Evolutionary conservation across 2,113 vertebrate genomes (phyloP), one percentile per base, ranked within the genome.

Genomic region (Nothobranchius furzeri): DNA sequence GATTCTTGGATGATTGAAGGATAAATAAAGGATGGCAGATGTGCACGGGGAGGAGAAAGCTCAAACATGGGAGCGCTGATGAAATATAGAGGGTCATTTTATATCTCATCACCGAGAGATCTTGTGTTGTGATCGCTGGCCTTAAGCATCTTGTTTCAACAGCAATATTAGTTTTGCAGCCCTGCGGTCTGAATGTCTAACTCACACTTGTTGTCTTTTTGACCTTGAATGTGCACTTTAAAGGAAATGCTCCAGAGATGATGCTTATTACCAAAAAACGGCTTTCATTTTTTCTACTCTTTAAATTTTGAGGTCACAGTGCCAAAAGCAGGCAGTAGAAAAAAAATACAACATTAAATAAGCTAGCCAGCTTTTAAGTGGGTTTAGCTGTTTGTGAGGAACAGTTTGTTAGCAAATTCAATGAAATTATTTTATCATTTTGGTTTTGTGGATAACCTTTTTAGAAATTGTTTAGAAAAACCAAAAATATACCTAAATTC

Each of bases 21-120:
- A 85, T 87, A 81, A 73, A 85, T 85, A 85, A 81, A 88, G 71
- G 80, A 86, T 71, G 52, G 83, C 25, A 67, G 70, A 86, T 84
- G 73, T 83, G 84, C 76, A 81, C 35, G 55, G 40, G 62, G 71
- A 81, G 70, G 50, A 75, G 42, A 79, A 81, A 75, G 57, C 68
- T 75, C 62, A 60, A 70, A 68, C 73, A 56, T n/a, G 71, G 64
- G 65, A 68, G 49, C 65, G 46, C 36, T 81, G 81, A 85, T 80
- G 70, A 78, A 82, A 81, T 70, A 76, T 75, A 70, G 57, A 79
- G 82, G 83, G 86, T 75, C 77, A 69, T 81, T 88, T 87, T 84
- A 69, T 73, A 79, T 81, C 78, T 82, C 73, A 62, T 80, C 73
- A 76, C 70, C 69, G 55, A 57, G 65, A 78, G 70, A 74, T 73